Base-by-base conservation (phyloP, 2,797 vertebrate genomes). In the Manis crassicaudata region DNA sequence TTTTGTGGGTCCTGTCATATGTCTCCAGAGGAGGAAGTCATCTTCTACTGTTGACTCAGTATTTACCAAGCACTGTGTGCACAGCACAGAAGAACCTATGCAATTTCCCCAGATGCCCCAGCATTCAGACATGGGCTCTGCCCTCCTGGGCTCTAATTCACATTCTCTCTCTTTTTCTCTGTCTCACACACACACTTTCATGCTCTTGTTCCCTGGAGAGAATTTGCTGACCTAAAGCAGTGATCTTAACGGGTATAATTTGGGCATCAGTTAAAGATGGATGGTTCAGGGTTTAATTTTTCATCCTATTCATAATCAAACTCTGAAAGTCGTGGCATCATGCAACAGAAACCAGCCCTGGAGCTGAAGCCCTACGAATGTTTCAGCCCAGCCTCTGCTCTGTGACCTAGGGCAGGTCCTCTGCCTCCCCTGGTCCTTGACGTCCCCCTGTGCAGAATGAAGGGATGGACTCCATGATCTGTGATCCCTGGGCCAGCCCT, bases 391-490 rank as follows among this genome's bases (percentile, higher is more conserved):
- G 2, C 88, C 88, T 81, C 82, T 50, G 52, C 75, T 62, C 54
- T n/a, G 72, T 52, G 65, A 52, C n/a, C n/a, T 32, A 16, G 46
- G 16, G 5, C 5, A 46, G 37, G 67, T 50, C 0, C 32, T 25
- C 12, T 35, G 29, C 14, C 3, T n/a, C 32, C 46, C 37, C 50
- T 12, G 18, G 73, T 46, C 52, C 17, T 46, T 46, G 50, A 43
- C 43, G 65, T 25, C 40, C 1, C 20, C 11, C 25, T 40, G 40
- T 27, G 11, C 68, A 37, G 27, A 13, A 5, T 12, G 50, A 12
- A 14, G 18, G 52, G 5, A 0, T 62, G n/a, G 40, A 10, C 63
- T 40, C 11, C 8, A 2, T 12, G 40, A 25, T 23, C 3, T 0
- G 32, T 2, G 23, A 23, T 11, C 56, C 35, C 13, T 35, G 50